Conservation (phyloP, 2,888 invertebrate species). For the Amphipoea oculea region DNA sequence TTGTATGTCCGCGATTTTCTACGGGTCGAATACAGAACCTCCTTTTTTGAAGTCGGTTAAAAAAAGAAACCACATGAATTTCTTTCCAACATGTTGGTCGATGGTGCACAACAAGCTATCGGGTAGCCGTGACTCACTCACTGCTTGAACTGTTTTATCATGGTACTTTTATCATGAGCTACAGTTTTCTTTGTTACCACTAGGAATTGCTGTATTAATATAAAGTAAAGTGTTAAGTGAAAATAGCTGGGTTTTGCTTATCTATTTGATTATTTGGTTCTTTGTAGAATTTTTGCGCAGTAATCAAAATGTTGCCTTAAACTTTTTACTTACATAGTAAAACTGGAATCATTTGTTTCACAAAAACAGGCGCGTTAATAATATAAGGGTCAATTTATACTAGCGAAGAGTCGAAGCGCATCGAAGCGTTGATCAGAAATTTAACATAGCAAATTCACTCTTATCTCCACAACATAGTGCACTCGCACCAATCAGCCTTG, state of each 20-base stretch:
- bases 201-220: conserved; percentile 31
- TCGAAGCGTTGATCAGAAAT: too few relatives aligned
- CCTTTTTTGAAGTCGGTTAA: background rate
- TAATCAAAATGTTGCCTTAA: background rate
- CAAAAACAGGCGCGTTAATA: too few relatives aligned
- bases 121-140: conserved; percentile 49
- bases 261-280: background rate
- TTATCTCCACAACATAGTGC: too few relatives aligned
- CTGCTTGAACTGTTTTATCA: conserved; percentile 42
- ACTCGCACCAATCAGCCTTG: too few relatives aligned
- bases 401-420: too few relatives aligned
- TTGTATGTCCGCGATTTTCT: too few relatives aligned
- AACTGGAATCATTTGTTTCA: background rate
- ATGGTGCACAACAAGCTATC: conserved; percentile 49
- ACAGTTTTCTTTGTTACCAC: conserved; percentile 57
- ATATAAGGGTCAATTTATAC: too few relatives aligned
- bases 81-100: background rate
- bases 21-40: too few relatives aligned
- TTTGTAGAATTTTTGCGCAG: background rate
- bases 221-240: conserved; percentile 10
- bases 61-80: background rate
- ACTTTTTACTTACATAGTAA: background rate
- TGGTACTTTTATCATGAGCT: conserved; percentile 45
- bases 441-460: too few relatives aligned
- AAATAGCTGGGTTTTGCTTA: conserved; percentile 7